Conservation (phyloP, 2,113 vertebrate genomes). For the Protobothrops mucrosquamatus region DNA sequence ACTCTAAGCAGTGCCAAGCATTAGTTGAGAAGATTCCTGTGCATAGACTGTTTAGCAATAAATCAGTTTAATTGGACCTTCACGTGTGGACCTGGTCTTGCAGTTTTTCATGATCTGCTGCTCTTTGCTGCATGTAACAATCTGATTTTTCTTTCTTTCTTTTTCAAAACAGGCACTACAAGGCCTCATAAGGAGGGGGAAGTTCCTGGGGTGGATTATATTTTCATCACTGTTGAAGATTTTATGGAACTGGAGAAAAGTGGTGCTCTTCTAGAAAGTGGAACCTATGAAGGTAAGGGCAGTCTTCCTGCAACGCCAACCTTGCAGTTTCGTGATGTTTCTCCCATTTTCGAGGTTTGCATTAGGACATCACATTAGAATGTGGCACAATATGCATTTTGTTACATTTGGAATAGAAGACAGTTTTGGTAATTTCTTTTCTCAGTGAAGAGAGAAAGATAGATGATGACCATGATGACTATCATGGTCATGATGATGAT, state of each 20-base stretch:
- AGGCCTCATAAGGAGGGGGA: slow-evolving; percentile 98
- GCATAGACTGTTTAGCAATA: background rate
- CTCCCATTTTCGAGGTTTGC: background rate
- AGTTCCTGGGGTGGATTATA: slow-evolving; percentile 98
- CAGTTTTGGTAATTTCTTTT: slow-evolving; percentile 29
- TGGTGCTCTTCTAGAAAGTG: slow-evolving; percentile 94
- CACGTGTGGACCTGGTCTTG: background rate
- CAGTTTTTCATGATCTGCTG: background rate
- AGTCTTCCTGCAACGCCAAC: background rate
- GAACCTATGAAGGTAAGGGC: slow-evolving; percentile 96
- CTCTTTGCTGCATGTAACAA: slow-evolving; percentile 13
- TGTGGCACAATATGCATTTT: slow-evolving; percentile 15
- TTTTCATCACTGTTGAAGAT: slow-evolving; percentile 94
- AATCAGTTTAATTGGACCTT: background rate
- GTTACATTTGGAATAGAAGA: slow-evolving; percentile 27
- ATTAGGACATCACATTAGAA: slow-evolving; percentile 1
- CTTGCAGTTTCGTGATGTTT: background rate
- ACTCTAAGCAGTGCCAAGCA: too few species aligned
- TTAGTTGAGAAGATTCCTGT: too few species aligned
- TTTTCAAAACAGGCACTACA: slow-evolving; percentile 85
- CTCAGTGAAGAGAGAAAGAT: slow-evolving; percentile 2
- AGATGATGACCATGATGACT: background rate
- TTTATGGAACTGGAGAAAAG: slow-evolving; percentile 99
- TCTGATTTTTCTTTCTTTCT: slow-evolving; percentile 42
- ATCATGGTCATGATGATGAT: too few species aligned